These are phyloP conservation scores for Lycophotia porphyrea DNA, from an alignment of 2,888 invertebrate genomes.

Conservation along the genomic window DNA sequence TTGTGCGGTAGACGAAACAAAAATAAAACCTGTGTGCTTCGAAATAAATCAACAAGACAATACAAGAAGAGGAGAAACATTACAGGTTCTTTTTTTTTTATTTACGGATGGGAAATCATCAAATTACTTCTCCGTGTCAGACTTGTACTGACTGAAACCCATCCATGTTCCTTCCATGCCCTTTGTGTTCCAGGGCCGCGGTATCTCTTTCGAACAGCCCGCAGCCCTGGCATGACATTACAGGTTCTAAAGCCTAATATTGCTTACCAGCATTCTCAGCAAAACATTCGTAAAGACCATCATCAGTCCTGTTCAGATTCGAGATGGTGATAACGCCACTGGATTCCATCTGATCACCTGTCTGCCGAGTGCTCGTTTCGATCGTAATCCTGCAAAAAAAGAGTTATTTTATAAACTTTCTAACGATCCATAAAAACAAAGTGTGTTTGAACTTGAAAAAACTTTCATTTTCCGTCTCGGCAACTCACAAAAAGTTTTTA, in stretches of 20 bases:
- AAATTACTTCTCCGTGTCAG: too few species aligned
- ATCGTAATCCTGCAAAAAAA: slow-evolving; percentile 89
- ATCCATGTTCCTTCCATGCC: too few species aligned
- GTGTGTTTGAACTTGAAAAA: slow-evolving; percentile 32
- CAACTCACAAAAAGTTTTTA: slow-evolving; percentile 31
- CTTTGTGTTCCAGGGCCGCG: too few species aligned
- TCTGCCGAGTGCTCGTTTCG: slow-evolving; percentile 87
- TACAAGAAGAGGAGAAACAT: not conserved
- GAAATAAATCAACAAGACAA: not conserved
- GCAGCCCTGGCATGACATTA: too few species aligned
- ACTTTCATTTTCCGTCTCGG: slow-evolving; percentile 26
- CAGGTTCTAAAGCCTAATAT: not conserved
- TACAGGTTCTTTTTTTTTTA: too few species aligned
- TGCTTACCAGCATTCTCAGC: slow-evolving; percentile 93
- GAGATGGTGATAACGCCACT: slow-evolving; percentile 93
- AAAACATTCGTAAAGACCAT: slow-evolving; percentile 96
- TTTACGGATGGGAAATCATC: too few species aligned
- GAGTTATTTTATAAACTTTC: slow-evolving; percentile 12
- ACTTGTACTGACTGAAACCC: too few species aligned
- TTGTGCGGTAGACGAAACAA: not conserved
- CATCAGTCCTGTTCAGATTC: slow-evolving; percentile 92
- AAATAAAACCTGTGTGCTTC: too few species aligned
- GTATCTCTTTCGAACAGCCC: too few species aligned
- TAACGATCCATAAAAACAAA: slow-evolving; percentile 39
- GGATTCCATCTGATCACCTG: slow-evolving; percentile 87